Base-by-base conservation (phyloP, 2,888 invertebrate species). In the Drosophila setosimentum region DNA sequence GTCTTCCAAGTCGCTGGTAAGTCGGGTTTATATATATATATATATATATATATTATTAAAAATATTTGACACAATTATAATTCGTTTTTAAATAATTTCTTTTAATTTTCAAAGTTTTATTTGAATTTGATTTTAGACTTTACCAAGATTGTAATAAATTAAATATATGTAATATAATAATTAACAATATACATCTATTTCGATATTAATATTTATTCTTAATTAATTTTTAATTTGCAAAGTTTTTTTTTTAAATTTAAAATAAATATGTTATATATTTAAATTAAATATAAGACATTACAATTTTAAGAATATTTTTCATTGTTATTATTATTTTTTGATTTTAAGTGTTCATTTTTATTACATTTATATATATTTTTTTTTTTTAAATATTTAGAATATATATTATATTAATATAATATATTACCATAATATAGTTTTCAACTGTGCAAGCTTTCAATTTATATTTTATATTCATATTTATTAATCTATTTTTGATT, bases 1-100 rank as follows among this genome's bases (percentile, higher is more conserved):
- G 78, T 94, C 0, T 95, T 96, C 48, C 98, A 98, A 93, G 1
- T 96, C 94, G 95, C 94, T 6, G 92, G 91, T 91, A 72, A 80
- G 87, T 37, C 6, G 13, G 3, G 2, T 24, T 24, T 45, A 42
- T 16, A 35, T 18, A 37, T 18, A 10, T 4, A 4, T n/a, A 40
- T n/a, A 5, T n/a, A 5, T 40, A n/a, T n/a, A 11, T 40, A 8
- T 45, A n/a, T n/a, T n/a, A n/a, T n/a, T n/a, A n/a, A n/a, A n/a
- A n/a, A n/a, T n/a, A 24, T 16, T 24, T 24, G 3, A 42, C 11
- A 21, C 21, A 2, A 11, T 42, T 45, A 24, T 45, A 45, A 8
- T 37, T 18, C 18, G 21, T 7, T 42, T 42, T 0, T 3, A 42
- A 21, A 13, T 21, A n/a, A 21, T n/a, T n/a, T 42, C n/a, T n/a